Conservation (phyloP, 2,888 invertebrate species). For the Heliconius sara region DNA sequence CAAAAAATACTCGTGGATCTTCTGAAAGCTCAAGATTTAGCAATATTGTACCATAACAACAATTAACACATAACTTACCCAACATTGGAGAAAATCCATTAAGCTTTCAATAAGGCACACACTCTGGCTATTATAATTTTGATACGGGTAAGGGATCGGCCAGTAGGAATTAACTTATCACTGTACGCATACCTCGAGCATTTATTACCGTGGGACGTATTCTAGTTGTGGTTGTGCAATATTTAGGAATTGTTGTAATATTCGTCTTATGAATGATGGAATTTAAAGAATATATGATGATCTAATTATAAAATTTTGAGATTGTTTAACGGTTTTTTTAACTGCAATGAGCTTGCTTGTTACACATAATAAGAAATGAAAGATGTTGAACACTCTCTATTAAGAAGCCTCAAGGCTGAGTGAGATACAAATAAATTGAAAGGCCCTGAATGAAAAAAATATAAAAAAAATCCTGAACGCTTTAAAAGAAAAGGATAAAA, state of each 20-base stretch:
- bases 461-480: no score
- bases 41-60: constrained; percentile 21
- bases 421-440: no score
- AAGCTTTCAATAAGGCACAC: constrained; percentile 78
- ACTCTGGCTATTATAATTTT: constrained; percentile 78
- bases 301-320: no score
- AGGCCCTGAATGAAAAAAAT: no score
- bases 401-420: no score
- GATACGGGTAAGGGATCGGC: constrained; percentile 81
- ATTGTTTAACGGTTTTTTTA: no score
- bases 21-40: not conserved
- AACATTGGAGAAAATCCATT: constrained; percentile 63
- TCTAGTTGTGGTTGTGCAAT: constrained; percentile 46
- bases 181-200: constrained; percentile 83
- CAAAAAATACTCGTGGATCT: not conserved
- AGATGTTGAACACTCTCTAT: no score
- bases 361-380: no score
- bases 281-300: not conserved
- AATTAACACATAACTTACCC: constrained; percentile 54
- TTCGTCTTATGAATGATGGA: not conserved
- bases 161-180: constrained; percentile 83
- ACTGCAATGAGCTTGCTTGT: no score
- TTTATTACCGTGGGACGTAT: constrained; percentile 69
- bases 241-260: not conserved
- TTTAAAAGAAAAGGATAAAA: no score